Conservation (phyloP, 2,888 invertebrate genomes). For the Sesia apiformis region DNA sequence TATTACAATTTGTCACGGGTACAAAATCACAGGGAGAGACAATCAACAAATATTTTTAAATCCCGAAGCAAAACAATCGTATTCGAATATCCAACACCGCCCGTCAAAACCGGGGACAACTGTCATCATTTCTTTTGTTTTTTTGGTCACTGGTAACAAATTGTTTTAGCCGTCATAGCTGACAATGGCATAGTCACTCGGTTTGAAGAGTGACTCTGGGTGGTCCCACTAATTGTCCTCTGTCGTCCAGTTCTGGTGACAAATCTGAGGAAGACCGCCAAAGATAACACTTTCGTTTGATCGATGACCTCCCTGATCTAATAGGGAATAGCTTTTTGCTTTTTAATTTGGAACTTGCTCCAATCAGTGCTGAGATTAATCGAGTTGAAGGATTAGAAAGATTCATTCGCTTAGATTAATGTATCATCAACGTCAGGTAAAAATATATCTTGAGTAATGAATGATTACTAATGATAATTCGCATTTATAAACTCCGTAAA, state of each 20-base stretch:
- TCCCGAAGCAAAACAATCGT: not conserved
- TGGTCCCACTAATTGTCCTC: constrained; percentile 45
- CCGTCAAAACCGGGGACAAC: constrained; percentile 1
- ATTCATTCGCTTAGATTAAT: not conserved
- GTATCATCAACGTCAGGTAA: too few species aligned
- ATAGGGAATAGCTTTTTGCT: not conserved
- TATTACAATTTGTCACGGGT: too few species aligned
- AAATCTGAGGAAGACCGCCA: constrained; percentile 32
- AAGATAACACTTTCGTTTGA: constrained; percentile 28
- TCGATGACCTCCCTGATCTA: constrained; percentile 9
- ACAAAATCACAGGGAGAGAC: not conserved
- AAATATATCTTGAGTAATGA: too few species aligned
- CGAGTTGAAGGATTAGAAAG: constrained; percentile 2
- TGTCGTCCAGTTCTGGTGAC: constrained; percentile 32
- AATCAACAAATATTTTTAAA: not conserved
- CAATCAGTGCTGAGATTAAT: constrained; percentile 1
- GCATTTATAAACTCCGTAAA: too few species aligned
- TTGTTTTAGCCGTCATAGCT: constrained; percentile 23
- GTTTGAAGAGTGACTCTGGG: constrained; percentile 28
- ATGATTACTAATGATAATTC: too few species aligned
- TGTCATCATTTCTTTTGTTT: constrained; percentile 9
- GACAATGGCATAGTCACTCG: constrained; percentile 23
- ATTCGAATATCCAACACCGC: not conserved
- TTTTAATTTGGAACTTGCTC: not conserved
- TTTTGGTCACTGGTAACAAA: constrained; percentile 21